phyloP scores from a whole-genome alignment of 2,888 invertebrate genomes.

The Megastigmus dorsalis region DNA sequence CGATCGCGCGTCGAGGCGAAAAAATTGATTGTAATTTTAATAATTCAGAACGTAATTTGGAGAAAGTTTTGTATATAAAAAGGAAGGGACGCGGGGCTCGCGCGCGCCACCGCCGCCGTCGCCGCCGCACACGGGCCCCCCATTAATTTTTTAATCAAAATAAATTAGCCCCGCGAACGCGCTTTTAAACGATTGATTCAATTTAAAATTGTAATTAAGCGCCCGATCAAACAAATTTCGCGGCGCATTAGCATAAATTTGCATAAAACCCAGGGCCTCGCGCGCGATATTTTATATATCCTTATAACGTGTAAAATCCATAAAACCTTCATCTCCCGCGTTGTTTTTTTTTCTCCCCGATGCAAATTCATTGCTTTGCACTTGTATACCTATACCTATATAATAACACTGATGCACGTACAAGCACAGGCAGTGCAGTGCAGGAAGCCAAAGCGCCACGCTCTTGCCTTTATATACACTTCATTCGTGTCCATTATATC shows the following conservation, averaged over 20 bases:
- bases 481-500: too few species aligned
- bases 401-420: too few species aligned
- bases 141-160: conserved; percentile 49
- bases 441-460: too few species aligned
- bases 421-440: too few species aligned
- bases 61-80: conserved; percentile 36
- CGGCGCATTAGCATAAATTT: conserved; percentile 38
- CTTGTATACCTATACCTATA: too few species aligned
- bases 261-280: conserved; percentile 1
- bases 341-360: background rate
- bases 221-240: conserved; percentile 45
- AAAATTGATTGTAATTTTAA: conserved; percentile 43
- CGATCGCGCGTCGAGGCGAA: background rate
- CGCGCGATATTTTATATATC: too few species aligned
- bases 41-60: conserved; percentile 38
- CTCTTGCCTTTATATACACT: background rate
- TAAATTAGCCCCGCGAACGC: conserved; percentile 25
- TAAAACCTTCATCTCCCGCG: background rate
- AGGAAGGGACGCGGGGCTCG: conserved; percentile 1
- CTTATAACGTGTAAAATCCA: conserved; percentile 1
- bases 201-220: conserved; percentile 47
- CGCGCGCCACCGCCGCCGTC: too few species aligned
- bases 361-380: conserved; percentile 19
- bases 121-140: too few species aligned
- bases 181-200: conserved; percentile 16